Conservation (phyloP, 2,113 vertebrate species). For the Aspidoscelis tigris region DNA sequence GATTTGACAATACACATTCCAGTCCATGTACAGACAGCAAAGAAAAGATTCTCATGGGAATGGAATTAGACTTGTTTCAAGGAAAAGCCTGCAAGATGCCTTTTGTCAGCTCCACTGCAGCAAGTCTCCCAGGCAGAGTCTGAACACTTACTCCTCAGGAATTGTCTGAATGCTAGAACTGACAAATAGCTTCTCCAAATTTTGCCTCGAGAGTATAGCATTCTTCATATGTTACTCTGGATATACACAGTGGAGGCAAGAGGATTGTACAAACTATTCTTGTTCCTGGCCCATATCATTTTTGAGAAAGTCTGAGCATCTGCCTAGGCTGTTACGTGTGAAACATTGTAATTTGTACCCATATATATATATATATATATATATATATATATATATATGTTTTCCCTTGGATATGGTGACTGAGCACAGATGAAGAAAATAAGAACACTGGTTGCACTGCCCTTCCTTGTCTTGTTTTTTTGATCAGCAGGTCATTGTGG, state of each 20-base stretch:
- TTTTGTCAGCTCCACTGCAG: slow-evolving; percentile 4
- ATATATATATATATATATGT: no score
- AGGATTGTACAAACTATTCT: not conserved
- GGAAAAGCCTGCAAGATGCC: not conserved
- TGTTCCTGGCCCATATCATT: not conserved
- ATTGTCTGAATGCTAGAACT: not conserved
- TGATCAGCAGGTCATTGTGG: no score
- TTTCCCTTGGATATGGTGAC: no score
- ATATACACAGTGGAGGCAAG: not conserved
- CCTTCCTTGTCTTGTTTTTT: no score
- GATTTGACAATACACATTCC: not conserved
- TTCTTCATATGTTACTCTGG: not conserved
- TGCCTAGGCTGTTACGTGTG: not conserved
- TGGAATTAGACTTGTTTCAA: not conserved
- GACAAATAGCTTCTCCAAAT: not conserved
- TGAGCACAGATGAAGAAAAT: no score
- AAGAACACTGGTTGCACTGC: no score
- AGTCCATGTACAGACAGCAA: not conserved
- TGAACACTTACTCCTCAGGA: not conserved
- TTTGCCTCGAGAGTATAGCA: not conserved
- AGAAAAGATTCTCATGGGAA: not conserved
- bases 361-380: no score
- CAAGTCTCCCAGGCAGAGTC: not conserved
- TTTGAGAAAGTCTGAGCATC: not conserved
- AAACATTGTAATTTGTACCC: no score